phyloP scores from a whole-genome alignment of 2,797 vertebrate species.

The Liasis olivaceus region DNA sequence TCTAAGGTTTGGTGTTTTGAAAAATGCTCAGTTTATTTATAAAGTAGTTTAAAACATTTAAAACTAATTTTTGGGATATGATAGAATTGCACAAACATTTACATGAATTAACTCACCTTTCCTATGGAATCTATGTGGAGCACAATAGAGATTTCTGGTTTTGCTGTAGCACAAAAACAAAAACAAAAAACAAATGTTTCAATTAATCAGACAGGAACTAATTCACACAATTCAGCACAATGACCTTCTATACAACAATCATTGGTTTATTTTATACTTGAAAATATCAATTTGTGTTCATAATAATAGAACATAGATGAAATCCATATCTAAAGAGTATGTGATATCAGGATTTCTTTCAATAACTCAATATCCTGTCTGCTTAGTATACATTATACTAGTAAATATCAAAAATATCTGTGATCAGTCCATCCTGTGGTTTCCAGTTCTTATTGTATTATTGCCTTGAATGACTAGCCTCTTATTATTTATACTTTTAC shows the following conservation, averaged over 20 bases:
- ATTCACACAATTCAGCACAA: slow-evolving; percentile 11
- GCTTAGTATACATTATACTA: background rate
- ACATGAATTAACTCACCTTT: slow-evolving; percentile 62
- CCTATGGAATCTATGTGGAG: slow-evolving; percentile 29
- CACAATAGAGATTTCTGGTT: slow-evolving; percentile 62
- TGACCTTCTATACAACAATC: background rate
- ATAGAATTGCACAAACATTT: background rate
- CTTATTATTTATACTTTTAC: background rate
- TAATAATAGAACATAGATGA: background rate
- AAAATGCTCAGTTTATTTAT: background rate
- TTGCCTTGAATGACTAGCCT: background rate
- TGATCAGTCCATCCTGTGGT: background rate
- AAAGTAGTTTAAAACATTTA: background rate
- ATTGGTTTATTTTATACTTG: background rate
- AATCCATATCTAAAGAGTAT: background rate
- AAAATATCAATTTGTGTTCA: background rate
- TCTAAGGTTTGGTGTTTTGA: no score
- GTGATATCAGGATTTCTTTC: background rate
- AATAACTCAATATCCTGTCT: background rate
- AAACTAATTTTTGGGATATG: background rate
- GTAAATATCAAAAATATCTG: background rate
- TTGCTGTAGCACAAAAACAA: slow-evolving; percentile 67
- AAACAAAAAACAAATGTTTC: slow-evolving; percentile 36
- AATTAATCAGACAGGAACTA: slow-evolving; percentile 16
- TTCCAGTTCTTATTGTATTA: background rate